Base-by-base conservation (phyloP, 2,888 invertebrate species). In the Leptogaster cylindrica region DNA sequence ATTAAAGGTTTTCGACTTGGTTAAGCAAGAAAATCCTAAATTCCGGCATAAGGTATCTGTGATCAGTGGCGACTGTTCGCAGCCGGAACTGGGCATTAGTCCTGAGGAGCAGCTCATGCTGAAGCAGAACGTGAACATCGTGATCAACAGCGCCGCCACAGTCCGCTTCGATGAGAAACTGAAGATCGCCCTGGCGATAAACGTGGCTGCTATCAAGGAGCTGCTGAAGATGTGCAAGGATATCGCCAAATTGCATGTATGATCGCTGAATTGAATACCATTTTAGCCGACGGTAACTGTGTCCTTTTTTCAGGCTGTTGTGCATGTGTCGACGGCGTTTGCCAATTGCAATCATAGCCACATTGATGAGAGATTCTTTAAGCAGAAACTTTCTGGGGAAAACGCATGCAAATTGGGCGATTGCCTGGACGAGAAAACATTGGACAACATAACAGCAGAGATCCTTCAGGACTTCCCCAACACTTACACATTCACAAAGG, bases 141-240 rank as follows among this genome's bases (percentile, higher is more conserved):
- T 88, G 6, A 90, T 97, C 79, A 95, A 97, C 77, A 90, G 91
- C 6, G 97, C 97, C 0, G 97, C 97, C 1, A 96, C 96, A 0
- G 92, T 97, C 3, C 76, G 79, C 12, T 92, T 92, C 75, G 87
- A 89, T 76, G 91, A 91, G 76, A 86, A 86, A 23, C 80, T 92
- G 12, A 85, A 85, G 77, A 77, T 84, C 8, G 89, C 91, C 0
- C 82, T 89, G 61, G 84, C 85, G 71, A 87, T 90, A 79, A 91
- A 91, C 79, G 85, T 91, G 1, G 79, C 84, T 10, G 89, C 87
- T 46, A 87, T 89, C 0, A 83, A 85, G 68, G 84, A 87, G 70
- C 82, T 91, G 71, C 75, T 91, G 44, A 79, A 84, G 36, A 79
- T 92, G 55, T 87, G 87, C 74, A 85, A 85, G 76, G 82, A 85